phyloP scores from a whole-genome alignment of 2,888 invertebrate genomes.

The Caenorhabditis sp. region DNA sequence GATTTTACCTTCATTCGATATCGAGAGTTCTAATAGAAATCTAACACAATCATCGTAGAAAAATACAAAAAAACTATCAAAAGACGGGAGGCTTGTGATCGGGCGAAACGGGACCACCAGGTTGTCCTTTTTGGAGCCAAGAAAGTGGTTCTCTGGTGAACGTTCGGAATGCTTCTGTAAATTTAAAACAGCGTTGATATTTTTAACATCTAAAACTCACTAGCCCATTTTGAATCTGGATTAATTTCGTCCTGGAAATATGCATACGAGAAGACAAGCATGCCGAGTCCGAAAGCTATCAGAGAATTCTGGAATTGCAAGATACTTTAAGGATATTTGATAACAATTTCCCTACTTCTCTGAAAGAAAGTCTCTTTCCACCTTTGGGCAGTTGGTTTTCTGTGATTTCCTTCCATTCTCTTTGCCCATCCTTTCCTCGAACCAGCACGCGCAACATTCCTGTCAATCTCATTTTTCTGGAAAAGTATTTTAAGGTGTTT shows the following conservation, averaged over 20 bases:
- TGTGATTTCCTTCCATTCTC: slow-evolving; percentile 70
- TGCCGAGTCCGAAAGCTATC: slow-evolving; percentile 57
- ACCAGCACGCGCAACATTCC: slow-evolving; percentile 57
- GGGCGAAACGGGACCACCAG: slow-evolving; percentile 45
- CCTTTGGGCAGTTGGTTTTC: slow-evolving; percentile 74
- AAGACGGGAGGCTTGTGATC: slow-evolving; percentile 61
- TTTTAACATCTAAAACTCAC: slow-evolving; percentile 52
- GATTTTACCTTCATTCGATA: no score
- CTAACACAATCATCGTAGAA: no score
- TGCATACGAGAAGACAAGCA: slow-evolving; percentile 70
- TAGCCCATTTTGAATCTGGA: slow-evolving; percentile 78
- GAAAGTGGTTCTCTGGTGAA: slow-evolving; percentile 56
- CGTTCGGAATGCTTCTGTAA: slow-evolving; percentile 55
- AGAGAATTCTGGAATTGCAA: slow-evolving; percentile 64
- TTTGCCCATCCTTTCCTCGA: slow-evolving; percentile 65
- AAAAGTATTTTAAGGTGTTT: no score
- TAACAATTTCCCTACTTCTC: slow-evolving; percentile 54
- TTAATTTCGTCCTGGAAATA: slow-evolving; percentile 75
- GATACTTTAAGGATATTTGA: neutral
- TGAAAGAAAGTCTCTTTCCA: slow-evolving; percentile 73
- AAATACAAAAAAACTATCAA: slow-evolving; percentile 23
- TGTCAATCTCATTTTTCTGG: slow-evolving; percentile 51
- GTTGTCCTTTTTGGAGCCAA: slow-evolving; percentile 39
- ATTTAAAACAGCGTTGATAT: neutral
- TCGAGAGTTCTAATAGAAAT: no score